Conservation (phyloP, 1,140 invertebrate genomes). For the Aphelenchoides fujianensis region DNA sequence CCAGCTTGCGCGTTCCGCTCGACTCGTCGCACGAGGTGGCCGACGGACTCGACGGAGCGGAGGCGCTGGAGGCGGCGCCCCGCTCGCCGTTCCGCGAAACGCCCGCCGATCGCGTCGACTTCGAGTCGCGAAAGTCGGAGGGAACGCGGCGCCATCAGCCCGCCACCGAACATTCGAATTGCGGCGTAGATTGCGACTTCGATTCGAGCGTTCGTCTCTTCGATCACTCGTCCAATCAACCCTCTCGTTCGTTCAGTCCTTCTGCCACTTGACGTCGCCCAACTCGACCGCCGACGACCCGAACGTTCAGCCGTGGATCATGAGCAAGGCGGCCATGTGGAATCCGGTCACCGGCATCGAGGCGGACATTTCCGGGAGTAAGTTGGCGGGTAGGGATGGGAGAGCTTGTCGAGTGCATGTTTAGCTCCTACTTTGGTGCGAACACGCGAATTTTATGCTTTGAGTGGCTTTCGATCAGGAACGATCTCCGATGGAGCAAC, state of each 20-base stretch:
- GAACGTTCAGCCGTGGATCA: neutral
- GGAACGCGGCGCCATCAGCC: neutral
- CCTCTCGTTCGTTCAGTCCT: neutral
- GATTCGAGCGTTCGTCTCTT: conserved; percentile 20
- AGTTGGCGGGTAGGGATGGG: too few relatives aligned
- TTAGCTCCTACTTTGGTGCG: too few relatives aligned
- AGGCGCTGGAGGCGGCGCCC: too few relatives aligned
- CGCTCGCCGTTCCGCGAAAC: neutral
- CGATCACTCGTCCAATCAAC: neutral
- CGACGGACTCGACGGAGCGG: neutral
- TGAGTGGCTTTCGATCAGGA: too few relatives aligned
- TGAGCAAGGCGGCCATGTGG: conserved; percentile 17
- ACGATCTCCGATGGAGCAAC: too few relatives aligned
- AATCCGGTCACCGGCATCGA: conserved; percentile 28
- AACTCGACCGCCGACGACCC: conserved; percentile 7
- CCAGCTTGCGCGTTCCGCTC: neutral
- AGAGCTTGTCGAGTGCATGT: too few relatives aligned
- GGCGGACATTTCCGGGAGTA: conserved; percentile 16
- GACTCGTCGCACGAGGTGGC: conserved; percentile 6
- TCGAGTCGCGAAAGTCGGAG: neutral
- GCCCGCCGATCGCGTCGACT: neutral
- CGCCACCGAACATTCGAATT: conserved; percentile 14
- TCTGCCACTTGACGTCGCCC: neutral
- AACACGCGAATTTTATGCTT: too few relatives aligned
- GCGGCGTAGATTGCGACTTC: conserved; percentile 23